A percentile compares a stretch with the other conserved stretches of the same genome.
Conservation (phyloP, 2,888 invertebrate genomes). For the Merodon equestris region DNA sequence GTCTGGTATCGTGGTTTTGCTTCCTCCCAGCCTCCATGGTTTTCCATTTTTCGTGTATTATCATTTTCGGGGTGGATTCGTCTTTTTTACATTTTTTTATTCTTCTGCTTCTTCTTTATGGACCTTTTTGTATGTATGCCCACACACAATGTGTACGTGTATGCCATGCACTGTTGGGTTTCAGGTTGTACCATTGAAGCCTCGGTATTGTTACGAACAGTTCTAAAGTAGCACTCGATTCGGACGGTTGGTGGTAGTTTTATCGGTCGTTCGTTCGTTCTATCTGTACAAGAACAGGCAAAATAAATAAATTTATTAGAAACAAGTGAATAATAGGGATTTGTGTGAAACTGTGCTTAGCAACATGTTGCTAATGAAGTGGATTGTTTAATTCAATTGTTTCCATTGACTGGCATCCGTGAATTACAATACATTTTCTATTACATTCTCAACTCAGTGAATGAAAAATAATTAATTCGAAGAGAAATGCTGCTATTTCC, state of each 20-base stretch:
- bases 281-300: constrained; percentile 25
- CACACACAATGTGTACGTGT: constrained; percentile 26
- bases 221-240: constrained; percentile 66
- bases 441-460: constrained; percentile 10
- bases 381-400: constrained; percentile 19
- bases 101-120: constrained; percentile 19
- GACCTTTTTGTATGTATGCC: constrained; percentile 1
- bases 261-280: constrained; percentile 12
- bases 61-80: constrained; percentile 67
- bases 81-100: constrained; percentile 29
- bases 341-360: constrained; percentile 1
- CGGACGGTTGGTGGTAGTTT: constrained; percentile 59
- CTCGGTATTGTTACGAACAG: constrained; percentile 55
- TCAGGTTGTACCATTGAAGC: constrained; percentile 52
- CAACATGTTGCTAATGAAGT: constrained; percentile 51
- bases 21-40: constrained; percentile 19
- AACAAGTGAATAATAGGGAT: neutral
- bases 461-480: neutral
- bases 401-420: neutral
- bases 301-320: constrained; percentile 1
- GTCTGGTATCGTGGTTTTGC: constrained; percentile 13
- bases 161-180: constrained; percentile 34
- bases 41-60: constrained; percentile 43
- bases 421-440: neutral
- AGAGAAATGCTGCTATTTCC: constrained; percentile 70